Percentiles rank a stretch among this genome's conserved stretches.
phyloP scores from a whole-genome alignment of 2,113 vertebrate genomes.

The Promerops cafer region DNA sequence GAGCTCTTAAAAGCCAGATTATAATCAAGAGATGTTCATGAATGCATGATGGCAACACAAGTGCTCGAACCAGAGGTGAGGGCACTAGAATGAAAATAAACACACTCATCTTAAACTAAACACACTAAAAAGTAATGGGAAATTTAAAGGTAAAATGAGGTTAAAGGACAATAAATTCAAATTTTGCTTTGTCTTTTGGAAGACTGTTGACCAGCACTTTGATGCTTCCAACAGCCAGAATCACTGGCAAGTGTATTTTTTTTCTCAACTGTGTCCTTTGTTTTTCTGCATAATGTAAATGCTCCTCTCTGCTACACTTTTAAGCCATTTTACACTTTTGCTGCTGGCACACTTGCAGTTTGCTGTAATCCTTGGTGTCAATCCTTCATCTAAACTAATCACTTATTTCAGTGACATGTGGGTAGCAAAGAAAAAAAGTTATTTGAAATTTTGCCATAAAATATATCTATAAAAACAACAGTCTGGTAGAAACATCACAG shows the following conservation, averaged over 20 bases:
- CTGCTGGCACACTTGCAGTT: neutral
- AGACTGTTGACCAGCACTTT: neutral
- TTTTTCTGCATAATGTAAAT: neutral
- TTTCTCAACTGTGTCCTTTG: neutral
- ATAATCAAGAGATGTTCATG: rapidly evolving
- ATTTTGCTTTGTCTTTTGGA: neutral
- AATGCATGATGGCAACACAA: neutral
- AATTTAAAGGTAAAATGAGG: rapidly evolving
- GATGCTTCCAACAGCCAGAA: neutral
- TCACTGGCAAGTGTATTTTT: neutral
- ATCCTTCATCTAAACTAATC: neutral
- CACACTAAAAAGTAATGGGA: neutral
- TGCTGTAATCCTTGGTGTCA: neutral
- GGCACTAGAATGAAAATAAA: neutral
- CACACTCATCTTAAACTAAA: neutral
- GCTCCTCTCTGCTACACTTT: neutral
- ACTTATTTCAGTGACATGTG: neutral
- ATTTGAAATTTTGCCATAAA: neutral
- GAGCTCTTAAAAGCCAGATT: neutral
- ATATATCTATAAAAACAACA: neutral
- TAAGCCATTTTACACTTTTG: neutral
- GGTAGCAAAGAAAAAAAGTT: neutral
- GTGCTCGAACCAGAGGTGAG: neutral
- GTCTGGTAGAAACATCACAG: neutral
- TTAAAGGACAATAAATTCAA: neutral